These are phyloP conservation scores for Tenthredo mesomela DNA, from an alignment of 2,888 invertebrate species.

Conservation along the genomic window DNA sequence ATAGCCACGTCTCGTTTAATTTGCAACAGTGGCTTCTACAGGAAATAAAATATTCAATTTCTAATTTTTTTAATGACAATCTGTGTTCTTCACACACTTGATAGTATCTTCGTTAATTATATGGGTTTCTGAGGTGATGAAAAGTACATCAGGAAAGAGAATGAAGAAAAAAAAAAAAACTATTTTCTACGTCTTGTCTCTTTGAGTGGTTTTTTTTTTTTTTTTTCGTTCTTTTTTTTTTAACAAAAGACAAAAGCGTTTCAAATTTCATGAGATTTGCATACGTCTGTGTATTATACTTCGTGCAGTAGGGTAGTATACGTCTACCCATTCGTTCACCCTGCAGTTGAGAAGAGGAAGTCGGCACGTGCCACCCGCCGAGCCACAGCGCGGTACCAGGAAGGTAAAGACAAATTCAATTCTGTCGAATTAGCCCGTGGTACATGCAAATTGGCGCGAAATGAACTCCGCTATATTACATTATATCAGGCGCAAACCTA, in stretches of 20 bases:
- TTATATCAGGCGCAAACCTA: constrained; percentile 75
- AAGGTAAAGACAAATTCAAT: constrained; percentile 74
- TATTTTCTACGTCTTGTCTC: not conserved
- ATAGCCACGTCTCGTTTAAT: too few relatives aligned
- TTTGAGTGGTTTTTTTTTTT: not conserved
- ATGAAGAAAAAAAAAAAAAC: not conserved
- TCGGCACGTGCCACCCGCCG: constrained; percentile 64
- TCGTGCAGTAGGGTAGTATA: not conserved
- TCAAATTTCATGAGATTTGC: not conserved
- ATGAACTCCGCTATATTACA: constrained; percentile 76
- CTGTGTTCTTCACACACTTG: not conserved
- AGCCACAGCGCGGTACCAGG: constrained; percentile 19
- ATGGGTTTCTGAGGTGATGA: not conserved
- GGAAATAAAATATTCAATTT: too few relatives aligned
- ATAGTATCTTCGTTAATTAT: not conserved
- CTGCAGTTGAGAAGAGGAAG: constrained; percentile 54
- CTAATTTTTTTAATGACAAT: too few relatives aligned
- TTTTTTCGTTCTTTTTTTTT: not conserved
- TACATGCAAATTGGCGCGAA: constrained; percentile 77
- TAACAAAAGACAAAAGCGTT: not conserved
- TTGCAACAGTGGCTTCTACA: too few relatives aligned
- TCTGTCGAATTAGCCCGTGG: constrained; percentile 73
- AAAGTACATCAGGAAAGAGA: not conserved
- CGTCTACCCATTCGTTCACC: constrained; percentile 7
- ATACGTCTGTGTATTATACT: not conserved